These are phyloP conservation scores for Catostomus latipinnis DNA, from an alignment of 2,797 vertebrate genomes.

Conservation along the genomic window DNA sequence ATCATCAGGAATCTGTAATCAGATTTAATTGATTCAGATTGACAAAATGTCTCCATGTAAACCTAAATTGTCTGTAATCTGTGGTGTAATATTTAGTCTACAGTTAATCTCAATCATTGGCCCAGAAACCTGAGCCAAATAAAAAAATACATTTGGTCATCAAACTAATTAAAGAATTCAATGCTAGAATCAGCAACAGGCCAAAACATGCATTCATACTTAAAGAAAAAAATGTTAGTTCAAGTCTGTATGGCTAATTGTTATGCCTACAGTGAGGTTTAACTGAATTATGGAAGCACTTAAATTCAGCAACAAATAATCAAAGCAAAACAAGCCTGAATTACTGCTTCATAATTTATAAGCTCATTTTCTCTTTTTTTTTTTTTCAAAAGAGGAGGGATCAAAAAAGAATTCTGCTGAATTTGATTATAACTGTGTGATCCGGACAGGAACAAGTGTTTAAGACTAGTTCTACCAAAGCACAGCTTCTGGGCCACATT, in stretches of 20 bases:
- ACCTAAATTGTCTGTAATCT: not conserved
- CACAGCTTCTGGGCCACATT: too few relatives aligned
- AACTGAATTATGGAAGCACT: constrained; percentile 49
- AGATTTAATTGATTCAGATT: not conserved
- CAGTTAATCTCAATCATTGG: not conserved
- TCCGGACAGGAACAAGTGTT: too few relatives aligned
- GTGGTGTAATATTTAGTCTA: not conserved
- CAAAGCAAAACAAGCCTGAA: constrained; percentile 39
- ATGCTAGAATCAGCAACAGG: not conserved
- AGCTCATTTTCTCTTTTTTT: constrained; percentile 30
- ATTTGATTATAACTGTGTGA: constrained; percentile 18
- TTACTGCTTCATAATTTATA: constrained; percentile 43
- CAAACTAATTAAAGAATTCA: constrained; percentile 7
- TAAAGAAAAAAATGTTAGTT: not conserved
- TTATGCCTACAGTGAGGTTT: constrained; percentile 42
- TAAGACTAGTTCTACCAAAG: too few relatives aligned
- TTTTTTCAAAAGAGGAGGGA: constrained; percentile 2
- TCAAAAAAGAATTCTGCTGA: constrained; percentile 20
- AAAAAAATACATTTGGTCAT: not conserved
- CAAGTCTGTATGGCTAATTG: constrained; percentile 39
- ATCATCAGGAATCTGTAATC: not conserved
- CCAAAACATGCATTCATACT: not conserved
- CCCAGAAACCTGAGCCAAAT: not conserved
- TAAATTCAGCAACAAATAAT: constrained; percentile 37
- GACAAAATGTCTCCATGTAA: not conserved